A percentile compares a stretch with the other conserved stretches of the same genome.
Conservation (phyloP, 2,797 vertebrate genomes). For the Mastacembelus armatus region DNA sequence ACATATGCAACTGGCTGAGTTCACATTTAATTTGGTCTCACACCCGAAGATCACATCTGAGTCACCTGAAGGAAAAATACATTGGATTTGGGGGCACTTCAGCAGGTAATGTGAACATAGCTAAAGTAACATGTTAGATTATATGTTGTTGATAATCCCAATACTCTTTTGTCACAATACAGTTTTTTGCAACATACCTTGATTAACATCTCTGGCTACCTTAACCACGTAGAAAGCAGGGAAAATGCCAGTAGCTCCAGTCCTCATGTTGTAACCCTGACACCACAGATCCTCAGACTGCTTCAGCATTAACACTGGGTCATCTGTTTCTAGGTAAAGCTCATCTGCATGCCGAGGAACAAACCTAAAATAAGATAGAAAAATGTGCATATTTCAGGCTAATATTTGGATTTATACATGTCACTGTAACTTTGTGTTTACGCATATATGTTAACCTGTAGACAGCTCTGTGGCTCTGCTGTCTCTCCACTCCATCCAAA, state of each 20-base stretch:
- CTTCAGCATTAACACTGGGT: conserved; percentile 91
- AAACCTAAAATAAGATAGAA: conserved; percentile 83
- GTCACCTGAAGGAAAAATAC: too few relatives aligned
- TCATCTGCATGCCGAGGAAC: conserved; percentile 95
- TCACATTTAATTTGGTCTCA: too few relatives aligned
- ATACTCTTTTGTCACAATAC: background rate
- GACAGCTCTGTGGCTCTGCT: conserved; percentile 94
- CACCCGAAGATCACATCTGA: too few relatives aligned
- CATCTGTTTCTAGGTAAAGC: conserved; percentile 92
- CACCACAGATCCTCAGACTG: conserved; percentile 97
- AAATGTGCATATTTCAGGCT: background rate
- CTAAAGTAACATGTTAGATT: background rate
- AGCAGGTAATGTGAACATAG: too few relatives aligned
- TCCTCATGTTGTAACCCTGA: conserved; percentile 97
- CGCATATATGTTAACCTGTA: conserved; percentile 87
- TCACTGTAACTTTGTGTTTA: background rate
- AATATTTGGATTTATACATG: background rate
- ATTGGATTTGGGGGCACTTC: too few relatives aligned
- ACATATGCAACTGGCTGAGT: too few relatives aligned
- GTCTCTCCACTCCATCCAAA: conserved; percentile 92
- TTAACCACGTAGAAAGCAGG: conserved; percentile 93
- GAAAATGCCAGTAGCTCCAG: conserved; percentile 92
- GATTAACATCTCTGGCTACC: conserved; percentile 76
- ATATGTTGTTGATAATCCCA: background rate
- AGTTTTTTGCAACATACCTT: conserved; percentile 77